Percentiles rank a stretch among this genome's conserved stretches.
Conservation (phyloP, 2,797 vertebrate species). For the Strix occidentalis region DNA sequence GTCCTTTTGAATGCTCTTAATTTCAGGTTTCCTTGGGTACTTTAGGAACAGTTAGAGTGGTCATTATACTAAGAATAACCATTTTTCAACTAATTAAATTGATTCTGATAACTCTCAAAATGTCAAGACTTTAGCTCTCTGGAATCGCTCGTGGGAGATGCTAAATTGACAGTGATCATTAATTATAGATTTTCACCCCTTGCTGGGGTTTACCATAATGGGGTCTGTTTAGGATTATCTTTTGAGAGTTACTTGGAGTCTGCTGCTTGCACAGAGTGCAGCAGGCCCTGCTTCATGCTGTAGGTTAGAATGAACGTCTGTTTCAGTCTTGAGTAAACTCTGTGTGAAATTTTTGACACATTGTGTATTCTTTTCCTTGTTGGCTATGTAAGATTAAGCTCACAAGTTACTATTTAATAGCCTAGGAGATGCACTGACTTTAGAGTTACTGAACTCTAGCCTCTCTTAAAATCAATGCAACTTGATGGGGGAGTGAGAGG, state of each 20-base stretch:
- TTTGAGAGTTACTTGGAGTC: neutral
- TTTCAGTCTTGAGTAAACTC: neutral
- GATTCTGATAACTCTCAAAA: conserved; percentile 36
- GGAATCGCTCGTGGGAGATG: neutral
- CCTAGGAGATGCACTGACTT: neutral
- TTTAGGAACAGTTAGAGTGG: neutral
- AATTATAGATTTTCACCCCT: conserved; percentile 47
- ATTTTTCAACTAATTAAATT: conserved; percentile 57
- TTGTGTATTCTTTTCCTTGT: neutral
- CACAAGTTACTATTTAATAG: neutral
- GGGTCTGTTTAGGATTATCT: conserved; percentile 2
- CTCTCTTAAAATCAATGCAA: neutral
- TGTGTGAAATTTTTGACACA: fast-evolving
- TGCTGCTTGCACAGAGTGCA: neutral
- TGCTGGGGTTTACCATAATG: neutral
- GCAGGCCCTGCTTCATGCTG: neutral
- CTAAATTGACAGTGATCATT: conserved; percentile 45
- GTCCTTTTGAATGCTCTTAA: neutral
- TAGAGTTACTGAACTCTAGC: neutral
- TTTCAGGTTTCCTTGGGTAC: neutral
- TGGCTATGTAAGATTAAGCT: neutral
- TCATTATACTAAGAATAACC: conserved; percentile 35
- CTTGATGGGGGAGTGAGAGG: neutral
- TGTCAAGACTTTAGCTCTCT: conserved; percentile 27
- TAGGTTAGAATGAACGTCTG: neutral